Base-by-base conservation (phyloP, 2,888 invertebrate species). In the Orthosia gothica region DNA sequence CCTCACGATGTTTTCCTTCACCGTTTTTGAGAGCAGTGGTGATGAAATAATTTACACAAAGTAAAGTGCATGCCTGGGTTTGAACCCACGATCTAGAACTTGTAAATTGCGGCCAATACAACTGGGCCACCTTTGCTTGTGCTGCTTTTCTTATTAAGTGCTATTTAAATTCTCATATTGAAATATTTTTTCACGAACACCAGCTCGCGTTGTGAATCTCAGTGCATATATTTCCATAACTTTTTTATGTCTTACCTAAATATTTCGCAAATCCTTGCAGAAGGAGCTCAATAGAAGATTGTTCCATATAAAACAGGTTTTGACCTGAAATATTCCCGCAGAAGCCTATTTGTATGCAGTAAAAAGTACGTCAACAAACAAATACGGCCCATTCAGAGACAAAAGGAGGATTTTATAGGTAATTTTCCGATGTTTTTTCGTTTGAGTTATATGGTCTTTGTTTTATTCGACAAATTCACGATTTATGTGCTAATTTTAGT, bases 361-460 rank as follows among this genome's bases (percentile, higher is more conserved):
- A 87, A 88, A 86, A 86, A 79, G 69, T 82, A 45, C 58, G 62
- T 55, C 77, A 65, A 67, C 62, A 68, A 65, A 78, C 70, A 86
- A 86, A 86, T 68, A 74, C 61, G 63, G 58, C 68, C 68, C 64
- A n/a, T 81, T 76, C 68, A 72, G 57, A 79, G 70, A 83, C 76
- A 85, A 86, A 81, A 70, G 62, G 58, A 83, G 76, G 71, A 61
- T 88, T 85, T 88, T 86, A 86, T 88, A 74, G 71, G 86, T 81
- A 77, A 86, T 86, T 86, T 83, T 86, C 74, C 75, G 70, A 74
- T 87, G 84, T 81, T 86, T 86, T 80, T 67, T 50, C 71, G 50
- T 82, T 83, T 71, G 68, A 84, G 72, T 87, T 83, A 80, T 85
- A 87, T 70, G 59, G 88, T 73, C 54, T 81, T 74, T 88, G 63